Conservation (phyloP, 2,888 invertebrate genomes). For the Folsomia candida region DNA sequence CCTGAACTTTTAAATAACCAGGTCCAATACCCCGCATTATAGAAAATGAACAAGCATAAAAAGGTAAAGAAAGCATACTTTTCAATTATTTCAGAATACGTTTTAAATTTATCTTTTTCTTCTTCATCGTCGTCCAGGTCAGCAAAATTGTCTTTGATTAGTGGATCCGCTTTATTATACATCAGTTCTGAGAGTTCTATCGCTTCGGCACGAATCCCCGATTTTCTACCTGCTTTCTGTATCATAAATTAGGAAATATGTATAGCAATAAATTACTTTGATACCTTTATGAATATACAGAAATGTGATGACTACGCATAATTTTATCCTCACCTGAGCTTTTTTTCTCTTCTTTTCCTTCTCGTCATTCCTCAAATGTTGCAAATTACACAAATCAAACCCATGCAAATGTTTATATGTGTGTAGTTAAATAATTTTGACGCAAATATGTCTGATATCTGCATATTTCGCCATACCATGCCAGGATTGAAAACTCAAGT, state of each 20-base stretch:
- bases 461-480: background rate
- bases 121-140: background rate
- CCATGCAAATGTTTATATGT: background rate
- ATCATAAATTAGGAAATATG: background rate
- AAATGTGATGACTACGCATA: background rate
- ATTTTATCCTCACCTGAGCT: slow-evolving; percentile 9
- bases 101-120: background rate
- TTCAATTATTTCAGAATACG: background rate
- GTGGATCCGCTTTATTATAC: no score
- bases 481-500: slow-evolving; percentile 13
- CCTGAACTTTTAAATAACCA: background rate
- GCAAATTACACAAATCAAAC: background rate
- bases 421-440: background rate
- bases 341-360: background rate
- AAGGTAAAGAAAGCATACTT: background rate
- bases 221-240: no score
- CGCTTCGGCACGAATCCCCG: no score
- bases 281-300: background rate
- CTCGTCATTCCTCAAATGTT: background rate
- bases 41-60: background rate
- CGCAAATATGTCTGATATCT: background rate
- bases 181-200: no score
- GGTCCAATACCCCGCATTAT: background rate
- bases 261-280: background rate
- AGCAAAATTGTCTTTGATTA: no score